Conservation (phyloP, 2,797 vertebrate species). For the Myotis myotis region DNA sequence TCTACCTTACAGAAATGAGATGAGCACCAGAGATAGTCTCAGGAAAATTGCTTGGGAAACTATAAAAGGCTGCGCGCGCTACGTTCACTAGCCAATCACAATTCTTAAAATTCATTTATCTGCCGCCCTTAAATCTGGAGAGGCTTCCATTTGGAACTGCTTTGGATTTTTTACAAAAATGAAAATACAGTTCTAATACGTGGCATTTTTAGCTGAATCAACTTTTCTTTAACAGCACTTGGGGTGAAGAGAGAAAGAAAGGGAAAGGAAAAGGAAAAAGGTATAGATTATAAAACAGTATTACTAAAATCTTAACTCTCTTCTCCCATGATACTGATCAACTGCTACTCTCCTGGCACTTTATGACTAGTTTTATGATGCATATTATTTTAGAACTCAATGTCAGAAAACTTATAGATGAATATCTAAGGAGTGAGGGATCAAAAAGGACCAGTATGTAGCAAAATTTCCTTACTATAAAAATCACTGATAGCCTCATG, state of each 20-base stretch:
- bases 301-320: neutral
- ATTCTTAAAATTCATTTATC: neutral
- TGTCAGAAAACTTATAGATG: neutral
- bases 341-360: neutral
- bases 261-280: neutral
- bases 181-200: neutral
- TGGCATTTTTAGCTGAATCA: neutral
- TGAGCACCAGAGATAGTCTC: neutral
- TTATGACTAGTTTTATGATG: neutral
- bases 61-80: neutral
- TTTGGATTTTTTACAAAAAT: neutral
- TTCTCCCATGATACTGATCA: neutral
- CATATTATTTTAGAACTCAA: neutral
- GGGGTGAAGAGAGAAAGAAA: neutral
- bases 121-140: neutral
- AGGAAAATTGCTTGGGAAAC: neutral
- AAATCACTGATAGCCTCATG: conserved; percentile 19
- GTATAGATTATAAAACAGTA: neutral
- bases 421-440: neutral
- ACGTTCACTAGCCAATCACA: neutral
- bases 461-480: neutral
- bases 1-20: neutral
- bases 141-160: neutral
- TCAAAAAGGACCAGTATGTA: neutral
- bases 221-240: neutral